Base-by-base conservation (phyloP, 2,797 vertebrate species). In the Alauda arvensis region DNA sequence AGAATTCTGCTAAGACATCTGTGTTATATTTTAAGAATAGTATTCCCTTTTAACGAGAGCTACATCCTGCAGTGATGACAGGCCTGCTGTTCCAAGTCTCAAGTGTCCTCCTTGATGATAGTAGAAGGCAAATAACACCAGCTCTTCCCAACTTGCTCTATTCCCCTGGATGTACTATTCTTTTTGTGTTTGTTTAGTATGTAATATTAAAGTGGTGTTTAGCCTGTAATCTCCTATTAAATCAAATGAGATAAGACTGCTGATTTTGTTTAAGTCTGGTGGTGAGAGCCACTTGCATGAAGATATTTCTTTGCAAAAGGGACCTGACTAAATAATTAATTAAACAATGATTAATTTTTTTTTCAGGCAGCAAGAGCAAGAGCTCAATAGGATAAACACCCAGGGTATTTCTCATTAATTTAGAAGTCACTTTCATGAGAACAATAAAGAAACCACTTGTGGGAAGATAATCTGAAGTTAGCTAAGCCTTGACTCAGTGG, bases 361-460 rank as follows among this genome's bases (percentile, higher is more conserved):
- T 89, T 92, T 42, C 39, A 46, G 39, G 52, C 56, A 83, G n/a
- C 20, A 63, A 75, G 49, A 80, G 48, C 65, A 74, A 40, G 26
- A 86, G 49, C 79, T 92, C 63, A 55, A 51, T 68, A 79, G 71
- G 53, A 88, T 83, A 93, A 91, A 92, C 75, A 94, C 34, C 67
- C 66, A 43, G 70, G 57, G 37, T 83, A 77, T 83, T 92, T 87
- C 70, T 94, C 74, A 72, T 76, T 93, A 92, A 91, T 95, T 92
- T 90, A 85, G 51, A 91, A 94, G 90, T 90, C 65, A 62, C 61
- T 94, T 92, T 90, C 79, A 83, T 85, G 61, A 87, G 80, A 93
- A 85, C 83, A 92, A 59, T 90, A 84, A 88, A 83, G 74, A 90
- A 91, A 85, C 78, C 53, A 39, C 74, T 92, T 88, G 88, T 83